Conservation (phyloP, 2,113 vertebrate species). For the Dendropsophus ebraccatus region DNA sequence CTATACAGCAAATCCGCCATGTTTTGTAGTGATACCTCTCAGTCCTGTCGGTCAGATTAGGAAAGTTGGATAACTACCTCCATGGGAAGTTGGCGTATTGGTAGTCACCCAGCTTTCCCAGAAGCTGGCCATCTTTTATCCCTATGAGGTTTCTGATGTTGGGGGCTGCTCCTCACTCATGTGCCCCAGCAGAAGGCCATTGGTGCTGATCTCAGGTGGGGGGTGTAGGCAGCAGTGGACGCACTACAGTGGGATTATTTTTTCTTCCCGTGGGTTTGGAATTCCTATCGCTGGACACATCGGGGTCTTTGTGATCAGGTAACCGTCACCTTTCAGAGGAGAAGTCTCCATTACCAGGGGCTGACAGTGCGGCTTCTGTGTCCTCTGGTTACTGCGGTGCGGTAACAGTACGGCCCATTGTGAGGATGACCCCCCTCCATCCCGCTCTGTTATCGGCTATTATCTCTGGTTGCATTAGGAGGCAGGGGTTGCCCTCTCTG, state of each 20-base stretch:
- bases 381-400: conserved; percentile 43
- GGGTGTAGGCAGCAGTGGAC: too few species aligned
- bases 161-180: neutral
- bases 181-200: neutral
- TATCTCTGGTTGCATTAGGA: conserved; percentile 37
- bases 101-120: neutral
- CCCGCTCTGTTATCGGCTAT: conserved; percentile 46
- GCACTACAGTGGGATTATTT: neutral
- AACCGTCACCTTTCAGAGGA: conserved; percentile 17
- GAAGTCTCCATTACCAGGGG: neutral
- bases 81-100: too few species aligned
- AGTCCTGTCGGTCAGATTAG: too few species aligned
- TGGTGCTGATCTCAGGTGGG: neutral
- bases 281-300: conserved; percentile 17
- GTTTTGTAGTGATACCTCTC: neutral
- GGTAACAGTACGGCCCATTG: conserved; percentile 42
- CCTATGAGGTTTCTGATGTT: neutral
- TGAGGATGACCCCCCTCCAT: neutral
- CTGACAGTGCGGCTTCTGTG: conserved; percentile 34
- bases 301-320: conserved; percentile 44
- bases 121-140: too few species aligned
- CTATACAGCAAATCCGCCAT: too few species aligned
- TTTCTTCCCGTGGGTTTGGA: neutral
- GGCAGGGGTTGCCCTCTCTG: conserved; percentile 2
- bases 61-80: too few species aligned